phyloP scores from a whole-genome alignment of 2,113 vertebrate species.

The Peromyscus polionotus region DNA sequence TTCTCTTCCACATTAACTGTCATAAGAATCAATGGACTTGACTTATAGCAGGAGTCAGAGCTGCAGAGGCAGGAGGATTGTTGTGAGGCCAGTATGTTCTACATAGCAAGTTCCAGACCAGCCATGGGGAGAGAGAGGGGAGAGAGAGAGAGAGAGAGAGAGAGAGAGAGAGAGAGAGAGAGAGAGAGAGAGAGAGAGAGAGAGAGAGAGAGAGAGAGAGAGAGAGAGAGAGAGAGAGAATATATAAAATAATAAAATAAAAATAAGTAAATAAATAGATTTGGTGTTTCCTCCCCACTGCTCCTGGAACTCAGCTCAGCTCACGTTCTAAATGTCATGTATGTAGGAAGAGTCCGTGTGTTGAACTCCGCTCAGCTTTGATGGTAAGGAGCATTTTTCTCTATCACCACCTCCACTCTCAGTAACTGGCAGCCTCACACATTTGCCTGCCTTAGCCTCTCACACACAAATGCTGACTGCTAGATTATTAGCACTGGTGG shows the following conservation, averaged over 20 bases:
- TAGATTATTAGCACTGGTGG: conserved; percentile 71
- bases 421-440: conserved; percentile 44
- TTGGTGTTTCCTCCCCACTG: neutral
- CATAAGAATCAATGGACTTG: neutral
- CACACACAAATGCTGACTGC: conserved; percentile 52
- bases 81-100: neutral
- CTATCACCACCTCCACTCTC: conserved; percentile 48
- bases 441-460: conserved; percentile 53
- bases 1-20: conserved; percentile 33
- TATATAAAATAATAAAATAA: neutral
- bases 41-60: neutral
- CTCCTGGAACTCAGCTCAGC: neutral
- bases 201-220: neutral
- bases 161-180: neutral
- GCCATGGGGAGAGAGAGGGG: neutral
- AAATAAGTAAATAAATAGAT: neutral
- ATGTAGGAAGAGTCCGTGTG: neutral
- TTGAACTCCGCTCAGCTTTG: conserved; percentile 33
- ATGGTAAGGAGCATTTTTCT: conserved; percentile 65
- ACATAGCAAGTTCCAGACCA: neutral
- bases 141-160: neutral
- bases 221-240: neutral
- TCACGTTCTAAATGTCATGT: neutral
- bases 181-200: neutral
- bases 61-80: neutral